phyloP scores from a whole-genome alignment of 2,797 vertebrate genomes.

The Hypotaenidia philippensis region DNA sequence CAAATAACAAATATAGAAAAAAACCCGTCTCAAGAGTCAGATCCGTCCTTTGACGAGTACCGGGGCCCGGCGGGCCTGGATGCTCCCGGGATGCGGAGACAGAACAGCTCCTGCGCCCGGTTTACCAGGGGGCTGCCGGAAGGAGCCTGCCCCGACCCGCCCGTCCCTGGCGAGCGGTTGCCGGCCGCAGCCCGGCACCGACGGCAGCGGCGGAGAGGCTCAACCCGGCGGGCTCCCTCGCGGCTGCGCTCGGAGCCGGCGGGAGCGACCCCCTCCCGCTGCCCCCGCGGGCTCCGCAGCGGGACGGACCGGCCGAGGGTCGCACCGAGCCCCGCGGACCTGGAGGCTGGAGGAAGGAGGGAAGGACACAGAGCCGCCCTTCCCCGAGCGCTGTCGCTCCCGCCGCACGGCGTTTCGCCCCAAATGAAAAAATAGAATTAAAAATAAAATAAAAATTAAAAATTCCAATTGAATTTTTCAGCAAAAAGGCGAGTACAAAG shows the following conservation, averaged over 20 bases:
- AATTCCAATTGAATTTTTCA: neutral
- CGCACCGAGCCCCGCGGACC: neutral
- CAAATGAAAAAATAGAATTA: no score
- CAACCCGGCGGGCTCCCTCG: neutral
- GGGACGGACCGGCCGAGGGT: neutral
- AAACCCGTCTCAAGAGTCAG: neutral
- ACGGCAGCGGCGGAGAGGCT: neutral
- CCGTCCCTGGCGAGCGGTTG: neutral
- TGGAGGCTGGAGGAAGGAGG: no score
- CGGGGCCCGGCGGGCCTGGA: neutral
- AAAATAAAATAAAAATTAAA: neutral
- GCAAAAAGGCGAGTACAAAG: neutral
- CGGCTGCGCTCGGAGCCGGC: neutral
- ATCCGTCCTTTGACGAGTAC: neutral
- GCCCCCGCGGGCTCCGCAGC: no score
- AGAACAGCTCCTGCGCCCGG: fast-evolving
- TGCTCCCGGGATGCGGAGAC: neutral
- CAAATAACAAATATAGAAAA: neutral
- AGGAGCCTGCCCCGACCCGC: neutral
- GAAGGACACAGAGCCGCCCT: neutral
- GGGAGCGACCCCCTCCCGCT: neutral
- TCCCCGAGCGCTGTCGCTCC: neutral
- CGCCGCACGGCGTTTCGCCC: neutral
- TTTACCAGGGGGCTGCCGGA: neutral
- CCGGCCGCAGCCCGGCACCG: neutral